A percentile compares a stretch with the other conserved stretches of the same genome.
Conservation (phyloP, 1,140 invertebrate species). For the Halotydeus destructor region DNA sequence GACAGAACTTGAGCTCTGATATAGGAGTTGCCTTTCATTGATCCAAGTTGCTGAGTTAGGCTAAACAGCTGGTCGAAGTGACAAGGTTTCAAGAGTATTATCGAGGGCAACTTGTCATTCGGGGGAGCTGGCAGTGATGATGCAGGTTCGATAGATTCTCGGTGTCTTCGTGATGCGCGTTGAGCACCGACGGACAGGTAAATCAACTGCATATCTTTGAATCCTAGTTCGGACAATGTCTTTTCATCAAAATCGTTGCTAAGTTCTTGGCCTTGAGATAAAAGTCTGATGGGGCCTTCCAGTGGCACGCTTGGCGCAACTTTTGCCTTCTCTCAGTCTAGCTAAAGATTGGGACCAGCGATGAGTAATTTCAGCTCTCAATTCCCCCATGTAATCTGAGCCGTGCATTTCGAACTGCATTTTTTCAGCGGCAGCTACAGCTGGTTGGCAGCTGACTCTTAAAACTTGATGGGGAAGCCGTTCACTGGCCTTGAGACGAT, state of each 20-base stretch:
- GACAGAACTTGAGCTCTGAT: slow-evolving; percentile 65
- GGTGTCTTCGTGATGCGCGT: slow-evolving; percentile 39
- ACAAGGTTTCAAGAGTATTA: slow-evolving; percentile 53
- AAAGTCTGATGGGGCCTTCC: slow-evolving; percentile 8
- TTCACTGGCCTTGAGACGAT: slow-evolving; percentile 36
- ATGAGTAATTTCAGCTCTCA: slow-evolving; percentile 73
- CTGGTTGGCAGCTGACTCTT: slow-evolving; percentile 57
- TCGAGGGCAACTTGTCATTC: slow-evolving; percentile 55
- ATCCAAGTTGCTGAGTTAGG: slow-evolving; percentile 63
- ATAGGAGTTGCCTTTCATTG: slow-evolving; percentile 25
- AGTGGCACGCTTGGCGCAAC: background rate
- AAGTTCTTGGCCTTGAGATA: slow-evolving; percentile 45
- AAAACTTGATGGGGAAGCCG: slow-evolving; percentile 34
- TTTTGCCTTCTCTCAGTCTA: slow-evolving; percentile 1
- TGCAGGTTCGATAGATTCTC: slow-evolving; percentile 17
- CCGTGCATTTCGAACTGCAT: slow-evolving; percentile 48
- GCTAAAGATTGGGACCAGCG: slow-evolving; percentile 46
- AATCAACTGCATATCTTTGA: slow-evolving; percentile 57
- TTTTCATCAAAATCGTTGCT: slow-evolving; percentile 83
- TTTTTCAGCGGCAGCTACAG: slow-evolving; percentile 45
- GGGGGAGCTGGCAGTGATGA: slow-evolving; percentile 36
- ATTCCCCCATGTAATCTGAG: slow-evolving; percentile 64
- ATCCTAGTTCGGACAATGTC: slow-evolving; percentile 62
- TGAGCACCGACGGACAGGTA: slow-evolving; percentile 67
- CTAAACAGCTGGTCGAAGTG: slow-evolving; percentile 76